Evolutionary conservation across 2,113 vertebrate genomes (phyloP).

Genomic region (Arothron firmamentum): DNA sequence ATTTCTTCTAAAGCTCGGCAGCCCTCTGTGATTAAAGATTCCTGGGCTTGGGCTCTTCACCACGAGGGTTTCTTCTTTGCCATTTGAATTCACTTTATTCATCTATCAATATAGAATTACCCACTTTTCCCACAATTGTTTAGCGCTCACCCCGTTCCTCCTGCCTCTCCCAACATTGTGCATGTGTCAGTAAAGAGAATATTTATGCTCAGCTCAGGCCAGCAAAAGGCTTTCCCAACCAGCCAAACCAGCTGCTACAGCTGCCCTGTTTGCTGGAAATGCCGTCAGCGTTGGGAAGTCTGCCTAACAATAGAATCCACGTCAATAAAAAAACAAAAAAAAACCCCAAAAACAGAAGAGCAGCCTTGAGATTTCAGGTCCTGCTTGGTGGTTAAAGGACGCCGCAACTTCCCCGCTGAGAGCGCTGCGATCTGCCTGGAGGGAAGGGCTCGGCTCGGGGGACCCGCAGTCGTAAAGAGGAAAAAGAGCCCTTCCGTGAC

Average conservation of each 20-base stretch:
- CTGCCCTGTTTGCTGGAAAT: slow-evolving; percentile 32
- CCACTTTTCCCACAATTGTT: too few relatives aligned
- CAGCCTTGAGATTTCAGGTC: slow-evolving; percentile 31
- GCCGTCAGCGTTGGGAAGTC: slow-evolving; percentile 3
- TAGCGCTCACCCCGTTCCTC: too few relatives aligned
- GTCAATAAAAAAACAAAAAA: too few relatives aligned
- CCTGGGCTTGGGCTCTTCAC: too few relatives aligned
- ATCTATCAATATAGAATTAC: too few relatives aligned
- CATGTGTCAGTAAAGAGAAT: not conserved
- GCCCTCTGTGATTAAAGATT: too few relatives aligned
- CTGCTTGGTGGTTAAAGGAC: slow-evolving; percentile 23
- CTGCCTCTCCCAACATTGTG: too few relatives aligned
- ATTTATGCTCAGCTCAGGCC: slow-evolving; percentile 3
- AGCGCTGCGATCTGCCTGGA: slow-evolving; percentile 45
- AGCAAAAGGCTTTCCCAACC: not conserved
- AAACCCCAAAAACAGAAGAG: slow-evolving; percentile 19
- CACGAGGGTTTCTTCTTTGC: too few relatives aligned
- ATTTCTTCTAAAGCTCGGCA: too few relatives aligned
- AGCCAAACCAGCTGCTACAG: not conserved
- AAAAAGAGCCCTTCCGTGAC: not conserved
- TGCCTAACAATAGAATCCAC: slow-evolving; percentile 31
- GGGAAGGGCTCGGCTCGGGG: slow-evolving; percentile 7
- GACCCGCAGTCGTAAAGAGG: slow-evolving; percentile 19
- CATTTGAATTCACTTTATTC: too few relatives aligned
- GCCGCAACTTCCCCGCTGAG: not conserved